Evolutionary conservation across 2,113 vertebrate genomes (phyloP).

Genomic region (Fregata magnificens): DNA sequence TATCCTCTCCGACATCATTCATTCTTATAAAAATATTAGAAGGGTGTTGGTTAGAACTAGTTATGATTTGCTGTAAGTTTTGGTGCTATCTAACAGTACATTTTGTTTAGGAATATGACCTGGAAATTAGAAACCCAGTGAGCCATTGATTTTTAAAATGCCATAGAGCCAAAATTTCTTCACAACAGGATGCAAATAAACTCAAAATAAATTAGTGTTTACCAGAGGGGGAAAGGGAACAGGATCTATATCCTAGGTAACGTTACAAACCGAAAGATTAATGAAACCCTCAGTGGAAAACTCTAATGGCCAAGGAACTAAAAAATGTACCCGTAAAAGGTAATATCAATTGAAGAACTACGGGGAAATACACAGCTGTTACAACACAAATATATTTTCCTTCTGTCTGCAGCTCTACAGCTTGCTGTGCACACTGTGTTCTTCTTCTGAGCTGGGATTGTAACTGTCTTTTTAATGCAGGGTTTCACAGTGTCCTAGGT

Average conservation of each 20-base stretch:
- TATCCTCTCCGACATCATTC: background rate
- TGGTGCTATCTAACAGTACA: background rate
- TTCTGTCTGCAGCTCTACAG: background rate
- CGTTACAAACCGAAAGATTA: slow-evolving; percentile 5
- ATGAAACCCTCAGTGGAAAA: background rate
- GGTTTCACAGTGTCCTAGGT: background rate
- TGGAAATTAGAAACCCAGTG: slow-evolving; percentile 29
- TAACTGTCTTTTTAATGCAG: background rate
- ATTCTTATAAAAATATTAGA: background rate
- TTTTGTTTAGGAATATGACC: slow-evolving; percentile 22
- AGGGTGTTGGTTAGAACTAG: background rate
- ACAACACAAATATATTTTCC: background rate
- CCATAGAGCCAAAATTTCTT: background rate
- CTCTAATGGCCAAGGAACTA: background rate
- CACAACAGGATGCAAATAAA: slow-evolving; percentile 25
- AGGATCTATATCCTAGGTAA: background rate
- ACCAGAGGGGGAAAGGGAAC: slow-evolving; percentile 25
- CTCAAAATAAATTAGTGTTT: slow-evolving; percentile 27
- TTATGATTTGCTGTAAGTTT: background rate
- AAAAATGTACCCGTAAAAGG: background rate
- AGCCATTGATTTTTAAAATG: slow-evolving; percentile 25
- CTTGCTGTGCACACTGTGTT: background rate
- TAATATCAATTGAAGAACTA: background rate
- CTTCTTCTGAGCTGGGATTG: background rate
- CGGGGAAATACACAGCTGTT: background rate